Evolutionary conservation across 2,113 vertebrate species (phyloP), one percentile per base, ranked within the genome.

Genomic region (Pollachius pollachius): DNA sequence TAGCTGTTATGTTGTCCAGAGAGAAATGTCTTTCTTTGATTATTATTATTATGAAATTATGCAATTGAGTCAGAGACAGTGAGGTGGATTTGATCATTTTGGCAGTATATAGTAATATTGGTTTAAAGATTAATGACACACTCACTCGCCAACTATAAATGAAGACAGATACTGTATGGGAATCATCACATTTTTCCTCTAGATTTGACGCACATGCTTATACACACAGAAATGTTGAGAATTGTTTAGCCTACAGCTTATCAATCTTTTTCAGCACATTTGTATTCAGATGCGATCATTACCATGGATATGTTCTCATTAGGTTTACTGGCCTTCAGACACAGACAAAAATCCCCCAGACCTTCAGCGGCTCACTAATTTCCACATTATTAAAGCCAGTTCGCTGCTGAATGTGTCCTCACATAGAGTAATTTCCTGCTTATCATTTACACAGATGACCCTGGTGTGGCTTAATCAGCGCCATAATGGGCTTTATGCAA

Each of bases 341-440:
- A 70, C 76, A 78, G 60, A 61, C 12, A 34, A 34, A 56, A 27
- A 64, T 41, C 65, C 5, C 72, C 61, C 58, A 48, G 27, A 15
- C 27, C 25, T 6, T 5, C 25, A 9, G 48, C n/a, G 65, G 91
- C 91, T 92, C 93, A 92, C 93, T 93, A 94, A 94, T 72, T 48
- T 21, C 54, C 69, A 67, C 66, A 72, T 74, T 77, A 80, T 67
- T 52, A 21, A 1, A 65, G 30, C 41, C 48, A 65, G 65, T 63
- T 69, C 63, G 56, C 58, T 25, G 54, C 18, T 9, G 25, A 72
- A 56, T 64, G 37, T 23, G 67, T 67, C 60, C 68, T 68, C 69
- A 62, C 70, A 21, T 59, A 56, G 30, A 7, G 63, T 75, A 65
- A 8, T 23, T 74, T 69, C 59, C 63, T 41, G 41, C 76, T 73